Base-by-base conservation (phyloP, 2,113 vertebrate species). In the Cyphotilapia sp. region DNA sequence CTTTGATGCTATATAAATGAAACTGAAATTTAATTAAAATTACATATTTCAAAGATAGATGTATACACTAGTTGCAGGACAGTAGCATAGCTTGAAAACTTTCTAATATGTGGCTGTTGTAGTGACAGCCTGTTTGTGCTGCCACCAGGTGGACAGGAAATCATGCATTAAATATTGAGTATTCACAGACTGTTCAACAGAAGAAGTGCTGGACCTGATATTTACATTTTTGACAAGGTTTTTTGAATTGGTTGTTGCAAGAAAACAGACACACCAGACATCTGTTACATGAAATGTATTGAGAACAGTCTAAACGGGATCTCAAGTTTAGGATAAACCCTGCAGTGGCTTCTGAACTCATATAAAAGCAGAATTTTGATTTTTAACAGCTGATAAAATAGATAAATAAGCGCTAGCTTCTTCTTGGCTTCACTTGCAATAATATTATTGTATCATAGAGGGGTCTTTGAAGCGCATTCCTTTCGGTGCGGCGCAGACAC, bases 391-490 rank as follows among this genome's bases (percentile, higher is more conserved):
- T 81, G 49, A 16, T 56, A 7, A 35, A 54, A 17, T 9, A 35
- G 7, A 22, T 24, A 33, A 14, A 9, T 53, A 80, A 51, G 38
- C n/a, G 27, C 16, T 81, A 42, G n/a, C 24, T 45, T 63, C 11
- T 42, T 53, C 7, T 47, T 38, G 57, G 17, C 57, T 78, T 54
- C 22, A 11, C 33, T 40, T 12, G 5, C 19, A 86, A 19, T 54
- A n/a, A 17, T 85, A 66, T 76, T 87, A 51, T 85, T 86, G 80
- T 84, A 42, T 87, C 42, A 38, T 59, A 8, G 82, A 10, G 84
- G 83, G 42, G 61, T 85, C 85, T 93, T 93, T 89, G 89, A 90
- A 89, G 88, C 91, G 84, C 93, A 95, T 95, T 95, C 94, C 89
- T 94, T 84, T 81, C 88, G 38, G 80, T 82, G 93, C 89, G 91